A percentile compares a stretch with the other conserved stretches of the same genome.
These are phyloP conservation scores for Parnassius apollo DNA, from an alignment of 2,888 invertebrate species.

Conservation along the genomic window DNA sequence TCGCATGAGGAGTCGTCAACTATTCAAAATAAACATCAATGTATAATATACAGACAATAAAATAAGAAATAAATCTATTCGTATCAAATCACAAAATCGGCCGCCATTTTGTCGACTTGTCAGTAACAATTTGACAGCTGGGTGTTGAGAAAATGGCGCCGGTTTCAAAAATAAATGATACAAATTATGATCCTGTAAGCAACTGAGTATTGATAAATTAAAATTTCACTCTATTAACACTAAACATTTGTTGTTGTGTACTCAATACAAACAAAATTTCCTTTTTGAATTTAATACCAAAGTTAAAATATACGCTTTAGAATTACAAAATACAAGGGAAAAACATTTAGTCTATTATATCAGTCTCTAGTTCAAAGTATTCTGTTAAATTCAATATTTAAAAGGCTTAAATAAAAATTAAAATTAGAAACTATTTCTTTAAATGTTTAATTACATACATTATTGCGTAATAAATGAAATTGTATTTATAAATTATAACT, in stretches of 20 bases:
- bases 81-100: slow-evolving; percentile 8
- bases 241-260: slow-evolving; percentile 12
- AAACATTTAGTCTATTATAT: slow-evolving; percentile 16
- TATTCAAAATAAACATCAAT: slow-evolving; percentile 44
- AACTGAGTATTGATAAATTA: slow-evolving; percentile 7
- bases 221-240: slow-evolving; percentile 18
- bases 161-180: slow-evolving; percentile 20
- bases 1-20: slow-evolving; percentile 34
- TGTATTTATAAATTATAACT: background rate
- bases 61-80: slow-evolving; percentile 27
- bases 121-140: slow-evolving; percentile 8
- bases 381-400: background rate
- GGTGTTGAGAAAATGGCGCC: slow-evolving; percentile 16
- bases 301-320: background rate
- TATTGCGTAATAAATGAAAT: background rate
- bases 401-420: too few species aligned
- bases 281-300: background rate
- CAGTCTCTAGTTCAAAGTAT: slow-evolving; percentile 21
- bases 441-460: too few species aligned
- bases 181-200: background rate
- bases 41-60: slow-evolving; percentile 35
- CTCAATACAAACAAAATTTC: background rate
- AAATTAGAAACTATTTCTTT: too few species aligned
- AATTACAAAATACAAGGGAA: background rate
- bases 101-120: background rate